Evolutionary conservation across 2,888 invertebrate species (phyloP).

Genomic region (Chaetoderma sp.): DNA sequence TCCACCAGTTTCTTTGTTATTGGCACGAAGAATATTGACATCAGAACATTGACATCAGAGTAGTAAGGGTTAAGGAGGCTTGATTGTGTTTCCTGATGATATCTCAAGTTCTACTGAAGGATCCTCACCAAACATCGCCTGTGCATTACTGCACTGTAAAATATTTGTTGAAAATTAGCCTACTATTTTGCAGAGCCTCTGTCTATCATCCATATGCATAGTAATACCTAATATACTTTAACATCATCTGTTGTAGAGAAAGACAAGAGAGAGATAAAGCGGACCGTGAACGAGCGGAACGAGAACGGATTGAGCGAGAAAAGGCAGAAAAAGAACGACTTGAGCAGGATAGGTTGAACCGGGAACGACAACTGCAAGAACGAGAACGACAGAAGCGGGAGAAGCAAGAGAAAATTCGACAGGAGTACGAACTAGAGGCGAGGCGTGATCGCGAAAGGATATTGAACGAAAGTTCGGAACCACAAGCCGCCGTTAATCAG

Average conservation of each 20-base stretch:
- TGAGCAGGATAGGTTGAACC: slow-evolving; percentile 41
- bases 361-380: slow-evolving; percentile 76
- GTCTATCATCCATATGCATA: no score
- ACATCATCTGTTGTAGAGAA: slow-evolving; percentile 44
- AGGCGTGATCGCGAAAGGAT: slow-evolving; percentile 52
- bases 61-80: no score
- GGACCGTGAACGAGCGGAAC: slow-evolving; percentile 63
- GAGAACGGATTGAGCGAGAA: slow-evolving; percentile 71
- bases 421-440: slow-evolving; percentile 37
- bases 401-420: not conserved
- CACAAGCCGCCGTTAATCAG: slow-evolving; percentile 76
- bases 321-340: slow-evolving; percentile 73
- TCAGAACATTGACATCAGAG: no score
- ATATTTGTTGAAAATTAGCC: no score
- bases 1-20: no score
- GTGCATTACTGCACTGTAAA: no score
- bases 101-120: no score
- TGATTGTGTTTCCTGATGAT: no score
- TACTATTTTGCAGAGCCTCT: no score
- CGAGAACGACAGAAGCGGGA: slow-evolving; percentile 30
- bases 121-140: no score
- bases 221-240: no score
- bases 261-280: slow-evolving; percentile 48
- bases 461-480: slow-evolving; percentile 53
- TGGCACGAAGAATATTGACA: no score